Conservation (phyloP, 2,797 vertebrate genomes). For the Periophthalmus magnuspinnatus region DNA sequence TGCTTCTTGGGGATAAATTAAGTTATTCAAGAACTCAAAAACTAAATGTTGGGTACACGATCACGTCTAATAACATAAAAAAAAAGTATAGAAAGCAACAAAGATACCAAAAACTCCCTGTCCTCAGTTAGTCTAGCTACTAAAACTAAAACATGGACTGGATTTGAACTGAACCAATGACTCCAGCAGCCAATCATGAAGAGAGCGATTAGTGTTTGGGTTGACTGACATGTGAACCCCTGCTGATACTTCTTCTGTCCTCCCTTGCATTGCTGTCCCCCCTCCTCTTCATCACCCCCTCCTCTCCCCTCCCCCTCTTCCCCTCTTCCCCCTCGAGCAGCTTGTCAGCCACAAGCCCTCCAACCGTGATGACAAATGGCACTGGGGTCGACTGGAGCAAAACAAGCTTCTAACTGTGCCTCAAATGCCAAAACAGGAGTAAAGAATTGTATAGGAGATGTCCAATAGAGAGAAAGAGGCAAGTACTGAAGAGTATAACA, state of each 20-base stretch:
- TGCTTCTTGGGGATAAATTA: too few species aligned
- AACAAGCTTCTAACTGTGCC: slow-evolving; percentile 44
- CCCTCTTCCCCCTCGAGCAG: slow-evolving; percentile 46
- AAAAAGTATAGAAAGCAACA: too few species aligned
- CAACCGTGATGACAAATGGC: slow-evolving; percentile 54
- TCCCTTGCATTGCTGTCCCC: too few species aligned
- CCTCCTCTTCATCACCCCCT: slow-evolving; percentile 34
- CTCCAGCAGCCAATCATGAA: slow-evolving; percentile 10
- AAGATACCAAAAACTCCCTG: too few species aligned
- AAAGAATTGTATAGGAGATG: background rate
- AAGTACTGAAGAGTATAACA: background rate
- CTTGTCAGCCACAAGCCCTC: slow-evolving; percentile 57
- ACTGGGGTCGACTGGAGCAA: slow-evolving; percentile 57
- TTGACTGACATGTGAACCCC: slow-evolving; percentile 47
- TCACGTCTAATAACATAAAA: too few species aligned
- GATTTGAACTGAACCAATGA: slow-evolving; percentile 16
- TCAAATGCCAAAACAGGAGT: slow-evolving; percentile 20
- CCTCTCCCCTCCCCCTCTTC: slow-evolving; percentile 33
- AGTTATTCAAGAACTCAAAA: too few species aligned
- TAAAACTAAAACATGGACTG: background rate
- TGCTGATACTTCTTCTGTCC: slow-evolving; percentile 33
- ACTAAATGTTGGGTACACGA: too few species aligned
- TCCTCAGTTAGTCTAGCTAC: too few species aligned
- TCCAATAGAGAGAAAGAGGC: background rate
- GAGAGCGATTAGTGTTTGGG: slow-evolving; percentile 2